A percentile compares a stretch with the other conserved stretches of the same genome.
phyloP scores from a whole-genome alignment of 2,888 invertebrate genomes.

The Malthinus seriepunctatus region DNA sequence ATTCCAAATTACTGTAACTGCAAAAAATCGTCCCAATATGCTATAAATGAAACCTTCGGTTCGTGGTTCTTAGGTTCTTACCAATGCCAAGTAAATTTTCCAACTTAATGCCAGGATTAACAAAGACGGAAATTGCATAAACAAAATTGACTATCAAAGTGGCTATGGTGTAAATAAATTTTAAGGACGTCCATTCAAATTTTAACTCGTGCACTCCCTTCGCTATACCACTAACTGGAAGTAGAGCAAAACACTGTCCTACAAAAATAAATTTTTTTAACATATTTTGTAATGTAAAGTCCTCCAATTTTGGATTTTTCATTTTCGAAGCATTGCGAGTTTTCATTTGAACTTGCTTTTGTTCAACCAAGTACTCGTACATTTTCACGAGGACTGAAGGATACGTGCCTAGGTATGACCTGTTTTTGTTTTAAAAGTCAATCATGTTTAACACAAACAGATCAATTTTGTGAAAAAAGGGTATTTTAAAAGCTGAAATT shows the following conservation, averaged over 20 bases:
- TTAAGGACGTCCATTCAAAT: slow-evolving; percentile 16
- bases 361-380: too few relatives aligned
- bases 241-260: slow-evolving; percentile 9
- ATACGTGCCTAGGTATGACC: too few relatives aligned
- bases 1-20: slow-evolving; percentile 24
- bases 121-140: slow-evolving; percentile 7
- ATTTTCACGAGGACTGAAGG: too few relatives aligned
- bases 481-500: too few relatives aligned
- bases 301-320: not conserved
- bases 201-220: slow-evolving; percentile 2
- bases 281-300: slow-evolving; percentile 7
- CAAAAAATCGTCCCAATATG: not conserved
- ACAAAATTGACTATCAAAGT: not conserved
- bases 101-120: not conserved
- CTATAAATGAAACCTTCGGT: not conserved
- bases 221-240: slow-evolving; percentile 13
- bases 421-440: too few relatives aligned
- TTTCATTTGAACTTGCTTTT: not conserved
- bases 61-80: not conserved
- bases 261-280: slow-evolving; percentile 7
- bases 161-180: not conserved
- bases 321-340: too few relatives aligned
- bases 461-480: too few relatives aligned
- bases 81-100: slow-evolving; percentile 17
- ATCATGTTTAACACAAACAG: too few relatives aligned